phyloP scores from a whole-genome alignment of 2,797 vertebrate species.

The Capromys pilorides region DNA sequence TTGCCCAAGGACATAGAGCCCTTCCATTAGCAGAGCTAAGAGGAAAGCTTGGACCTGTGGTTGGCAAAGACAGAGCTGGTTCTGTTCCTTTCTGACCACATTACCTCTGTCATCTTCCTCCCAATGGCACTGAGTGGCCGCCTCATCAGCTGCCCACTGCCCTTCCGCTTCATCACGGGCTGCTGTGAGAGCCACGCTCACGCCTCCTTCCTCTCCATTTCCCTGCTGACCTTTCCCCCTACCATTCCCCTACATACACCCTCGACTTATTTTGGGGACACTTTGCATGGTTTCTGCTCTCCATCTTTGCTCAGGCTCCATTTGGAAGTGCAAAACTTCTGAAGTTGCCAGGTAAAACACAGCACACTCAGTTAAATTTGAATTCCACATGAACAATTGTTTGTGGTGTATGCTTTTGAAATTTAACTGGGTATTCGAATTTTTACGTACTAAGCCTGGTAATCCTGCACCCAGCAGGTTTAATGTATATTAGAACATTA shows the following conservation, averaged over 20 bases:
- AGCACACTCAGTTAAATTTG: background rate
- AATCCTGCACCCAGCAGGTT: background rate
- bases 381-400: conserved; percentile 27
- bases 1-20: background rate
- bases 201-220: background rate
- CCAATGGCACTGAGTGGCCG: background rate
- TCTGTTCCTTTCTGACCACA: background rate
- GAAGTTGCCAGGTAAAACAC: background rate
- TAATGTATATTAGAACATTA: too few relatives aligned
- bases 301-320: background rate
- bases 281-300: background rate
- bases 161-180: background rate
- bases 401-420: background rate
- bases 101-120: background rate
- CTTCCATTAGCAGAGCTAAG: background rate
- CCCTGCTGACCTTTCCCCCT: background rate
- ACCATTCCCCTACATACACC: conserved; percentile 1
- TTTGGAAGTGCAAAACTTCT: background rate
- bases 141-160: background rate
- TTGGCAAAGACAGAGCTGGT: background rate
- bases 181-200: background rate
- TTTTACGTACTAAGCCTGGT: conserved; percentile 31
- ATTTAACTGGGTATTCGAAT: background rate
- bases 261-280: background rate
- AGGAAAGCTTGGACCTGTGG: background rate